Evolutionary conservation across 1,140 invertebrate species (phyloP), one percentile per base, ranked within the genome.

Genomic region (Brachionus asplanchnoidis): DNA sequence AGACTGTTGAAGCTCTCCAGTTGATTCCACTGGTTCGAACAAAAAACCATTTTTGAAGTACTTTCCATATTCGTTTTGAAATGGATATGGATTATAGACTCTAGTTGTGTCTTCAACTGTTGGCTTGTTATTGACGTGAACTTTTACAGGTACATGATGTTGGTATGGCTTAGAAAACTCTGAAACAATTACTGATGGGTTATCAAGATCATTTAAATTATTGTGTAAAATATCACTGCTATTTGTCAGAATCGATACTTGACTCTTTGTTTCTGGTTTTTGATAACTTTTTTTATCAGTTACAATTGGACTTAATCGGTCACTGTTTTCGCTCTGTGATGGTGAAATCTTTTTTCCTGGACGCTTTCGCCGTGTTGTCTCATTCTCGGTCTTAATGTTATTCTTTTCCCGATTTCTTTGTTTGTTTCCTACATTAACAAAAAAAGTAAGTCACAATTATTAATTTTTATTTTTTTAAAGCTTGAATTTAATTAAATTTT

Each of bases 11-110:
- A 36, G 11, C 5, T 68, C 53, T 17, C 53, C 20, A n/a, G 26
- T 68, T 36, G 75, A 78, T 46, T 80, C 28, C 28, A 80, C 26
- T 36, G 79, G 79, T 40, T 82, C 79, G 53, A 82, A 82, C 5
- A 65, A 26, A 20, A 82, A 82, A 28, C 79, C 79, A 68, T 82
- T 82, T 68, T 68, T 82, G 32, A 42, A 36, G 23, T 65, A 65
- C 20, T 42, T 60, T 82, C 42, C 79, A 26, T 65, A 82, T 28
- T 60, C 53, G 26, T 82, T 82, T 82, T 68, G 79, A 36, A 82
- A 20, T 23, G 32, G 53, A 68, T 82, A 82, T 0, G 79, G 79
- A 68, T 82, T 82, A 17, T 82, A 82, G 26, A 82, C 79, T 23
- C 79, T 23, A 26, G 53, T 82, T 5, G 65, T 60, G n/a, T 82